Percentiles rank a stretch among this genome's conserved stretches.
phyloP scores from a whole-genome alignment of 2,113 vertebrate genomes.

The Montifringilla adamsi region DNA sequence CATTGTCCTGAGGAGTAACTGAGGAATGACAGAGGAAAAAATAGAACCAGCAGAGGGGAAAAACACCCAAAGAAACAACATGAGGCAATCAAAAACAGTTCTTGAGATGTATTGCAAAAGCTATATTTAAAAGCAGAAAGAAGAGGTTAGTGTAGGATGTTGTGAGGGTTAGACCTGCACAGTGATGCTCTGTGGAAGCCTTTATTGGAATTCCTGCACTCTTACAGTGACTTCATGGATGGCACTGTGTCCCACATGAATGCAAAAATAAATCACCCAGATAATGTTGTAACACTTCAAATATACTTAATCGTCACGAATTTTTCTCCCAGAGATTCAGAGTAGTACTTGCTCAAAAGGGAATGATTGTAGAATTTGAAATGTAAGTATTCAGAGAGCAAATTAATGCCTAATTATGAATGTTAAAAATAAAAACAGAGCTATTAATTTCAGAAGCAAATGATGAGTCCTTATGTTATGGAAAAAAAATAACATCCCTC shows the following conservation, averaged over 20 bases:
- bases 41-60: background rate
- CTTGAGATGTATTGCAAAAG: background rate
- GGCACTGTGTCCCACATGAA: background rate
- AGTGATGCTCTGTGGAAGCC: background rate
- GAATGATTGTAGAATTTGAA: slow-evolving; percentile 26
- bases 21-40: background rate
- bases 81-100: background rate
- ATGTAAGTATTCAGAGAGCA: slow-evolving; percentile 26
- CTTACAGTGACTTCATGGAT: background rate
- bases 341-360: background rate
- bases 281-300: background rate
- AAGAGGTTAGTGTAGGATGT: background rate
- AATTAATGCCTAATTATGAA: slow-evolving; percentile 55
- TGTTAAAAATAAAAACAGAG: slow-evolving; percentile 61
- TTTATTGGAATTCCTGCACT: background rate
- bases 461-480: background rate
- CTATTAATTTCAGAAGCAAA: slow-evolving; percentile 49
- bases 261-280: background rate
- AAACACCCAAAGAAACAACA: background rate
- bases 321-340: slow-evolving; percentile 7
- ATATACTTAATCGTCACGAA: background rate
- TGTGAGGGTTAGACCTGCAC: background rate
- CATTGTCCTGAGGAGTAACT: background rate
- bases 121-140: background rate
- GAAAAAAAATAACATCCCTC: slow-evolving; percentile 28